Conservation (phyloP, 2,888 invertebrate genomes). For the Hyalella azteca region DNA sequence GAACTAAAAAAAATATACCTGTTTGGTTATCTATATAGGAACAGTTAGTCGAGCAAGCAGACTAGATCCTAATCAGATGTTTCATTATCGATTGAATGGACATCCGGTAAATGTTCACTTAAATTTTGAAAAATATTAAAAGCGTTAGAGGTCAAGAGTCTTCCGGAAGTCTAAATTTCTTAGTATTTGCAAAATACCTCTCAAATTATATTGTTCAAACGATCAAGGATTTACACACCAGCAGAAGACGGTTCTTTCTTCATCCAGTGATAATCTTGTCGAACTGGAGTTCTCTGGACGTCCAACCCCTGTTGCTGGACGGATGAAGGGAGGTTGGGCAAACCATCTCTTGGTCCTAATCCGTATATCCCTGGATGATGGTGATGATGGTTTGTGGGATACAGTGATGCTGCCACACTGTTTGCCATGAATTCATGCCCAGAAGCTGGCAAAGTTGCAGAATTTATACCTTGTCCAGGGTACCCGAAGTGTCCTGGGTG, state of each 20-base stretch:
- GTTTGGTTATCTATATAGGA: too few relatives aligned
- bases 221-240: background rate
- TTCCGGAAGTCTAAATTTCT: too few relatives aligned
- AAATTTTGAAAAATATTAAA: too few relatives aligned
- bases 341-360: background rate
- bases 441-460: background rate
- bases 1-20: too few relatives aligned
- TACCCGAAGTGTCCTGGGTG: background rate
- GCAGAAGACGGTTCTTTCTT: background rate
- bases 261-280: background rate
- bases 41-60: too few relatives aligned
- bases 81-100: too few relatives aligned
- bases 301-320: background rate
- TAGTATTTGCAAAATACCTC: too few relatives aligned
- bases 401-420: background rate
- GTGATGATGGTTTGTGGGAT: background rate
- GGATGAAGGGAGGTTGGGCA: background rate
- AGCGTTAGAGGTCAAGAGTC: too few relatives aligned
- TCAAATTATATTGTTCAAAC: too few relatives aligned
- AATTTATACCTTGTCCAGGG: background rate
- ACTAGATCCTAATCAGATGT: too few relatives aligned
- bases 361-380: background rate
- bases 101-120: too few relatives aligned
- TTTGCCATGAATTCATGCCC: background rate
- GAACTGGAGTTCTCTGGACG: background rate